These are phyloP conservation scores for Lysiphlebus fabarum DNA, from an alignment of 1,140 invertebrate species.

Conservation along the genomic window DNA sequence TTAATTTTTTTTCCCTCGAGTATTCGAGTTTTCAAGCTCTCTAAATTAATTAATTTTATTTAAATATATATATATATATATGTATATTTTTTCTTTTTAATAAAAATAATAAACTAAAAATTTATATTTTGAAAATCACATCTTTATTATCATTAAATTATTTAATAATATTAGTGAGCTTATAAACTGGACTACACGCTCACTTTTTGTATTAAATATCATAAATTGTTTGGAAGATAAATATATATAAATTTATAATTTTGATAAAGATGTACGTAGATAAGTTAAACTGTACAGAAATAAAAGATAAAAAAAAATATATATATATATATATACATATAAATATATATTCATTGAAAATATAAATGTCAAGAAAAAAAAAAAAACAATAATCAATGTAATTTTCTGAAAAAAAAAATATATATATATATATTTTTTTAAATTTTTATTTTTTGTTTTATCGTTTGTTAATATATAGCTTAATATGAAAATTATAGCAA, in stretches of 20 bases:
- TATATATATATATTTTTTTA: neutral
- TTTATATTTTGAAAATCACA: neutral
- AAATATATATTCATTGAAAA: too few species aligned
- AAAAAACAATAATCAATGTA: neutral
- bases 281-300: conserved; percentile 16
- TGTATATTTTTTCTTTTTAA: neutral
- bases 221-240: neutral
- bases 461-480: too few species aligned
- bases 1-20: neutral
- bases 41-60: neutral
- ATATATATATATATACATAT: too few species aligned
- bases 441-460: too few species aligned
- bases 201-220: neutral
- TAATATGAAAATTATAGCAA: too few species aligned
- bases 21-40: conserved; percentile 21
- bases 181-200: conserved; percentile 19
- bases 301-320: neutral
- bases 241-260: neutral
- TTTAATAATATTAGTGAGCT: conserved; percentile 10
- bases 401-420: neutral
- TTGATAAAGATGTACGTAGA: conserved; percentile 6
- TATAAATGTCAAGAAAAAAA: too few species aligned
- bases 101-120: neutral
- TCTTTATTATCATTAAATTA: neutral
- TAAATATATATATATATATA: conserved; percentile 2